These are phyloP conservation scores for Margarornis squamiger DNA, from an alignment of 2,797 vertebrate species.

Conservation along the genomic window DNA sequence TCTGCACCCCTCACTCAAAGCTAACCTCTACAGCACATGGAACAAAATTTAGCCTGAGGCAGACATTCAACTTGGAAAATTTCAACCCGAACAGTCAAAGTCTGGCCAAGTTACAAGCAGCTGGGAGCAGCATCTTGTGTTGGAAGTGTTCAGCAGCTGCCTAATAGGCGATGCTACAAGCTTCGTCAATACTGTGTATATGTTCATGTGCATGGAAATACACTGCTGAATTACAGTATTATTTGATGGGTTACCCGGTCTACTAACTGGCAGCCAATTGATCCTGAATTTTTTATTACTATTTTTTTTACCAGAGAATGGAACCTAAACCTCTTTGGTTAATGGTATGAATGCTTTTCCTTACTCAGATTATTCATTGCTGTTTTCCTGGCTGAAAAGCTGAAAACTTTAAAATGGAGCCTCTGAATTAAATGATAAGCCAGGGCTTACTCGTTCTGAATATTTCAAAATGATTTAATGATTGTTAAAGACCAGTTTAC, in stretches of 20 bases:
- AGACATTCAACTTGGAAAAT: constrained; percentile 48
- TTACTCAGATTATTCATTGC: not conserved
- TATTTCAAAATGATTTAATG: constrained; percentile 32
- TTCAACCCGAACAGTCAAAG: constrained; percentile 24
- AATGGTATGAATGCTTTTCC: not conserved
- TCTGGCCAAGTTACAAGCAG: constrained; percentile 59
- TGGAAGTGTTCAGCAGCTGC: not conserved
- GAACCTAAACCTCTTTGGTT: not conserved
- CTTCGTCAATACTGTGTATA: not conserved
- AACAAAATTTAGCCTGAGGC: constrained; percentile 36
- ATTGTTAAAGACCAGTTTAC: constrained; percentile 26
- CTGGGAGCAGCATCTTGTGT: constrained; percentile 31
- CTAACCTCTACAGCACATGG: not conserved
- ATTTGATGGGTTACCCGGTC: not conserved
- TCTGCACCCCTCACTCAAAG: not conserved
- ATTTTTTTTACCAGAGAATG: not conserved
- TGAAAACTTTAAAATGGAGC: not conserved
- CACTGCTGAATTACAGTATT: not conserved
- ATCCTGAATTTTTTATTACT: not conserved
- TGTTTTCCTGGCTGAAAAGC: not conserved
- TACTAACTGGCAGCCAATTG: not conserved
- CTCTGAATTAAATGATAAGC: constrained; percentile 15
- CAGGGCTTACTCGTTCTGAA: not conserved
- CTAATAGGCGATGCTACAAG: not conserved
- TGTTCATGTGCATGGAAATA: not conserved